Base-by-base conservation (phyloP, 1,140 invertebrate species). In the Lasioglossum albipes region DNA sequence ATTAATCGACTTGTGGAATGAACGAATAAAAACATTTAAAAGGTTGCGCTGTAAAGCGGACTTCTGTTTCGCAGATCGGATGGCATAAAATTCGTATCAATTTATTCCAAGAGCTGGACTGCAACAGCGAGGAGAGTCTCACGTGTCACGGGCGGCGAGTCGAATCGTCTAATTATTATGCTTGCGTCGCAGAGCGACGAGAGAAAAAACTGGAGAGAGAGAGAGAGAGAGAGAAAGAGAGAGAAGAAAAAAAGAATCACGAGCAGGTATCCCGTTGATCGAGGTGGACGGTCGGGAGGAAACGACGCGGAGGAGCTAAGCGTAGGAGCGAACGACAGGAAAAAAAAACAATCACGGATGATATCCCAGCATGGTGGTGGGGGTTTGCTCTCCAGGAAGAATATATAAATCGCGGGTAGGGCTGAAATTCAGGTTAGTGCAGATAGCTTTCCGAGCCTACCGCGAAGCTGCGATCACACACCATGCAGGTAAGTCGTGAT, bases 371-470 rank as follows among this genome's bases (percentile, higher is more conserved):
- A 18, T 9, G 82, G 84, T 83, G 85, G 85, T n/a, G 76, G 82
- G 67, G 64, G 41, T 70, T 77, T 67, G 52, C 82, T 87, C 67
- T 84, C 36, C 68, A 45, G 27, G 64, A 82, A 54, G 86, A 89
- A 91, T 89, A 91, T 91, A 91, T 89, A 90, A 91, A 89, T 88
- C 79, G 89, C 78, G 82, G 84, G 81, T 87, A 79, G 81, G 68
- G 79, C 86, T 87, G 82, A 89, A 90, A 89, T 89, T 86, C 87
- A 71, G 76, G 85, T 89, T 91, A 88, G 88, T 89, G 75, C 71
- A 69, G 77, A 80, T 81, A 79, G 83, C 36, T 84, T 78, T 78
- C 69, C 62, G 79, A 83, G 71, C 57, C 79, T 75, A 75, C 85
- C 62, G 49, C 74, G 81, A 89, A 86, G 71, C 84, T 88, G 74